A percentile compares a stretch with the other conserved stretches of the same genome.
phyloP scores from a whole-genome alignment of 2,113 vertebrate genomes.

The Odontophorus gujanensis region DNA sequence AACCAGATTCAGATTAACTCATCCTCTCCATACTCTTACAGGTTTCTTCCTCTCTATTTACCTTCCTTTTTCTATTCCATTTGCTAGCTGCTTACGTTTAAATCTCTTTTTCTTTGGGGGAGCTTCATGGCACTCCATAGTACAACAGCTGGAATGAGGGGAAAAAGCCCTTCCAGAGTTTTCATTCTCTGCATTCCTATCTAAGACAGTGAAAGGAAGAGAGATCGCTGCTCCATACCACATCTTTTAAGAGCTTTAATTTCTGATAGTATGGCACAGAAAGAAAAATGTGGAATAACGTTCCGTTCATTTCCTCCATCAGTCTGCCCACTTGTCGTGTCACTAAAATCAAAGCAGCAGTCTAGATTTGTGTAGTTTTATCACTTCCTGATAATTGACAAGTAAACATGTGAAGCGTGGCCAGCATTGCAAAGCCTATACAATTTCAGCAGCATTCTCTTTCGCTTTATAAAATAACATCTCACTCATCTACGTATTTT shows the following conservation, averaged over 20 bases:
- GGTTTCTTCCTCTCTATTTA: background rate
- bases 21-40: background rate
- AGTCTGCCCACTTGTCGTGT: background rate
- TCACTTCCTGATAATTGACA: fast-evolving
- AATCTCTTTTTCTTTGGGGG: background rate
- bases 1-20: background rate
- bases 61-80: background rate
- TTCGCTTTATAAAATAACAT: background rate
- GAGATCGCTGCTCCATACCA: background rate
- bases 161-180: background rate
- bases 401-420: background rate
- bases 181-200: background rate
- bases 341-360: background rate
- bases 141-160: background rate
- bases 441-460: background rate
- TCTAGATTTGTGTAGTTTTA: background rate
- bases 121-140: background rate
- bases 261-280: background rate
- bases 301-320: background rate
- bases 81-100: background rate
- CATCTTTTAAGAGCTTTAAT: background rate
- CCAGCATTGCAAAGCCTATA: background rate
- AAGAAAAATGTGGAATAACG: background rate
- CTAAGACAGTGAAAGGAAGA: background rate
- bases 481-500: background rate